phyloP scores from a whole-genome alignment of 2,113 vertebrate species.

The Podiceps cristatus region DNA sequence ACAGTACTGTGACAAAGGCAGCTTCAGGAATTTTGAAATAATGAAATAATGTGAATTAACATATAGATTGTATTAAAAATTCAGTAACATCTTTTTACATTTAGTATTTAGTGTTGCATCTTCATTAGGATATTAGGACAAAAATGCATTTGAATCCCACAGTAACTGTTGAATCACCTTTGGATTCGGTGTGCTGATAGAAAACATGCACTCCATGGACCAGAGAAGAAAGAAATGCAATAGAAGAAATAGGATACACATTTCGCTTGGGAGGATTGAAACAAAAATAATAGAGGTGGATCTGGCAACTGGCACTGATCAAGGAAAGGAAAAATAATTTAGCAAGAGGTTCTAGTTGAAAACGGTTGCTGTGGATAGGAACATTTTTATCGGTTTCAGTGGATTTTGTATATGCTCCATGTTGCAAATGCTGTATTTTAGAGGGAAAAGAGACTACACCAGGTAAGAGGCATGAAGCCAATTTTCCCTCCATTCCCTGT shows the following conservation, averaged over 20 bases:
- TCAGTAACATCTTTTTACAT: neutral
- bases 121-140: neutral
- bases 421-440: neutral
- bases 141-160: neutral
- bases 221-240: neutral
- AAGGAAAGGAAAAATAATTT: neutral
- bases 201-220: neutral
- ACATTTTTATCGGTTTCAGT: neutral
- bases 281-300: neutral
- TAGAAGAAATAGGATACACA: neutral
- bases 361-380: neutral
- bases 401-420: neutral
- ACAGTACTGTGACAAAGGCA: neutral
- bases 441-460: neutral
- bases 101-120: neutral
- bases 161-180: neutral
- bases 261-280: neutral
- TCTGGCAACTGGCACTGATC: neutral
- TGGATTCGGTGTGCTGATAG: neutral
- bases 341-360: neutral
- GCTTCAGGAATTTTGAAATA: neutral
- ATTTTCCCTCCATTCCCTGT: neutral
- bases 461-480: neutral
- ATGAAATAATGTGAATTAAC: neutral
- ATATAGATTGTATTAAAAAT: neutral